Evolutionary conservation across 2,113 vertebrate species (phyloP), one percentile per base, ranked within the genome.

Genomic region (Calyptomena viridis): DNA sequence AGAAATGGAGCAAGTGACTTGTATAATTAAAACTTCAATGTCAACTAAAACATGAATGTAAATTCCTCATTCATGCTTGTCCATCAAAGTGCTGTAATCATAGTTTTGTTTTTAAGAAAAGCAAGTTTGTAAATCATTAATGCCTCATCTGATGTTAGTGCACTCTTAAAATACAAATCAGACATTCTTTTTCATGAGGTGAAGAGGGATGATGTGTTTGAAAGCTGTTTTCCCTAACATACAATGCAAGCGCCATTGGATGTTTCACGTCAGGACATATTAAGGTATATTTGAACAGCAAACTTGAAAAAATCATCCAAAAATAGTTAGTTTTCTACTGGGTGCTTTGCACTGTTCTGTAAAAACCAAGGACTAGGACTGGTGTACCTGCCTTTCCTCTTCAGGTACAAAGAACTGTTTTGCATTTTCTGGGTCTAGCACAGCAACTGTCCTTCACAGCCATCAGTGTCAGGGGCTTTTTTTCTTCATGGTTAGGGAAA

Each of bases 1-100:
- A 95, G 88, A 95, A 98, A 96, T 62, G 68, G 55, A 95, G 55
- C 50, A 92, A 92, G 35, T 64, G 15, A 90, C 50, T 17, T 90
- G 44, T 77, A 40, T 86, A 82, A 95, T 96, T 96, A 93, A 69
- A 93, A 95, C 76, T 95, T 92, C 71, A 89, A 56, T 96, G 96
- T 93, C 84, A 95, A 74, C 39, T 75, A 88, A 95, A 94, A 93
- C 42, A 62, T 67, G 76, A 96, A 95, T 84, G 76, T 79, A 88
- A 93, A 93, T 79, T 78, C 84, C 56, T 90, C 53, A 53, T 14
- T 82, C 35, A n/a, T 14, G 12, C 24, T 63, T 94, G 49, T 84
- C 78, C 87, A 71, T 89, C 73, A 60, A 66, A 89, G 24, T 15
- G n/a, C 90, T 71, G 58, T 67, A 93, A 89, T 31, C 27, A 90